Conservation (phyloP, 2,113 vertebrate genomes). For the Engystomops pustulosus region DNA sequence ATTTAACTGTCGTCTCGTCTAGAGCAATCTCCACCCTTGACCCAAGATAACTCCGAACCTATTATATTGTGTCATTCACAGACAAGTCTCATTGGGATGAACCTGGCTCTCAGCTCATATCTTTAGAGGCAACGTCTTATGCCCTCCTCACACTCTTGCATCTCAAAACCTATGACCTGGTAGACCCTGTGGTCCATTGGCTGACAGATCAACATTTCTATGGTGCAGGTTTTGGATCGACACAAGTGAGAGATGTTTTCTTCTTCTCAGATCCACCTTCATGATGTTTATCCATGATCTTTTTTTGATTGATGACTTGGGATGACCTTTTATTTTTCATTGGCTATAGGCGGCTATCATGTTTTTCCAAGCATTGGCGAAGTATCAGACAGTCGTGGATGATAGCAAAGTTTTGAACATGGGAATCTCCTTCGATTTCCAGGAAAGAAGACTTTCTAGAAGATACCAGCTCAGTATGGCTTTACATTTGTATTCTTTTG, state of each 20-base stretch:
- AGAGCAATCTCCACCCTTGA: no score
- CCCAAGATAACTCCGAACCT: no score
- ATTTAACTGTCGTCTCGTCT: no score
- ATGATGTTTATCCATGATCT: no score
- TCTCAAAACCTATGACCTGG: slow-evolving; percentile 62
- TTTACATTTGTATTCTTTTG: background rate
- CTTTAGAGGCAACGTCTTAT: slow-evolving; percentile 87
- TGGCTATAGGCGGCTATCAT: background rate
- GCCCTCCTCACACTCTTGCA: slow-evolving; percentile 81
- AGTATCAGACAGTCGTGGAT: background rate
- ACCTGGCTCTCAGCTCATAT: slow-evolving; percentile 65
- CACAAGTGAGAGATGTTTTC: no score
- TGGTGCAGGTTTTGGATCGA: no score
- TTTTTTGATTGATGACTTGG: background rate
- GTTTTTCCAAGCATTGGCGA: background rate
- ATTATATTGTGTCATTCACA: background rate
- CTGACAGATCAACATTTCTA: no score
- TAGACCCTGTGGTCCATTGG: no score
- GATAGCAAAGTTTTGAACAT: background rate
- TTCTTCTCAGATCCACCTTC: no score
- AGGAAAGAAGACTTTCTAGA: background rate
- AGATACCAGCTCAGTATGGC: background rate
- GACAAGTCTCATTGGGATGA: slow-evolving; percentile 72
- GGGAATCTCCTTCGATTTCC: background rate
- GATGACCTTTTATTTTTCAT: background rate